phyloP scores from a whole-genome alignment of 1,140 invertebrate species.

The Argopecten irradians region DNA sequence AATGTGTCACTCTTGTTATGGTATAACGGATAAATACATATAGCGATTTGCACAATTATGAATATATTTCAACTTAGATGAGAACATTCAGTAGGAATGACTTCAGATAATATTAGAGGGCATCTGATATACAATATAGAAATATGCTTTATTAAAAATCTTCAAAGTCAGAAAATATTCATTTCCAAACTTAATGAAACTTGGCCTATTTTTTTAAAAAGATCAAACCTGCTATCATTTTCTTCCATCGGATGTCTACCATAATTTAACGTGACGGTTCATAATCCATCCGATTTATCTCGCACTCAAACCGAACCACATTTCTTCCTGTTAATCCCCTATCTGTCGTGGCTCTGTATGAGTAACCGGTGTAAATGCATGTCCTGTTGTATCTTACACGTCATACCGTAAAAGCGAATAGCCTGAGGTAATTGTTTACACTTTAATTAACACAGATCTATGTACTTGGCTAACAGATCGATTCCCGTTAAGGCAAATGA shows the following conservation, averaged over 20 bases:
- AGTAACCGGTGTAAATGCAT: neutral
- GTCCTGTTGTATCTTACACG: neutral
- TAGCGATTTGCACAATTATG: no score
- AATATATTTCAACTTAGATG: no score
- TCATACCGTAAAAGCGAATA: neutral
- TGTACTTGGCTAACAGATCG: neutral
- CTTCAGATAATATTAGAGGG: no score
- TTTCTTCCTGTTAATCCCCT: neutral
- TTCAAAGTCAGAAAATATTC: no score
- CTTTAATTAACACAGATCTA: slow-evolving; percentile 16
- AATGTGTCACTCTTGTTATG: no score
- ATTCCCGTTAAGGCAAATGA: neutral
- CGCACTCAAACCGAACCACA: neutral
- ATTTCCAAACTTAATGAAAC: no score
- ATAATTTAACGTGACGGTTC: no score
- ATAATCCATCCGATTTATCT: neutral
- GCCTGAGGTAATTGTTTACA: neutral
- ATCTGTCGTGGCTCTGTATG: neutral
- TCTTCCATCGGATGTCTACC: neutral
- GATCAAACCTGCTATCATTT: neutral
- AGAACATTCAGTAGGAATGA: no score
- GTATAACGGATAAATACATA: no score
- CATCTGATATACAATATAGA: no score
- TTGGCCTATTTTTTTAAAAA: no score
- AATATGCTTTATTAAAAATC: no score